Base-by-base conservation (phyloP, 2,888 invertebrate species). In the Cyclophora punctaria region DNA sequence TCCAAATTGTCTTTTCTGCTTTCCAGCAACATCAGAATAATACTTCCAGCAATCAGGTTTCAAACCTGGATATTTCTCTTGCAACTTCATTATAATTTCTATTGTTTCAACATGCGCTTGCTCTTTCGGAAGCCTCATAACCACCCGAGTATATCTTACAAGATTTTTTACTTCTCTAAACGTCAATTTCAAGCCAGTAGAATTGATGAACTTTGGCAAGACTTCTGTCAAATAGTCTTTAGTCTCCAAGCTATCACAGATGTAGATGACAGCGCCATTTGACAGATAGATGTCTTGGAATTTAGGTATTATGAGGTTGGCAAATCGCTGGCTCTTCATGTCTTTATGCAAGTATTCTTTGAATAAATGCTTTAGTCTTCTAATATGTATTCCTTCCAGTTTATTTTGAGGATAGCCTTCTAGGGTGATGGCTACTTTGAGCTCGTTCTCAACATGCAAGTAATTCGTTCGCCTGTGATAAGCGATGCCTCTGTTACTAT, bases 391-490 rank as follows among this genome's bases (percentile, higher is more conserved):
- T 0, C 85, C 85, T 67, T 86, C 84, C 3, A 87, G 51, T 55
- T 87, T 87, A 51, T 82, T 78, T 34, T 79, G 73, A 0, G 87
- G 86, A 45, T 87, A 87, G 0, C 80, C 85, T 49, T 84, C 83
- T 35, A 87, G 59, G 1, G 81, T 80, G 34, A 86, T 76, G 0
- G 86, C 85, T 1, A 83, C 73, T 71, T 87, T 87, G 0, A 87
- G 53, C 55, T 87, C 84, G 3, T 71, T 71, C 55, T 87, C 85
- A 0, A 87, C 78, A 20, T 87, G 81, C 37, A 87, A 64, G 51
- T 87, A 87, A 55, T 87, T 87, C 0, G 87, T 87, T 34, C 87
- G 71, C 60, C 87, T 78, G 51, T 86, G 78, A 49, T 86, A 87
- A 0, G 86, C 83, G 5, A 85, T 81, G 0, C 86, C 84, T 66